These are phyloP conservation scores for Pygocentrus nattereri DNA, from an alignment of 2,797 vertebrate species.

Conservation along the genomic window DNA sequence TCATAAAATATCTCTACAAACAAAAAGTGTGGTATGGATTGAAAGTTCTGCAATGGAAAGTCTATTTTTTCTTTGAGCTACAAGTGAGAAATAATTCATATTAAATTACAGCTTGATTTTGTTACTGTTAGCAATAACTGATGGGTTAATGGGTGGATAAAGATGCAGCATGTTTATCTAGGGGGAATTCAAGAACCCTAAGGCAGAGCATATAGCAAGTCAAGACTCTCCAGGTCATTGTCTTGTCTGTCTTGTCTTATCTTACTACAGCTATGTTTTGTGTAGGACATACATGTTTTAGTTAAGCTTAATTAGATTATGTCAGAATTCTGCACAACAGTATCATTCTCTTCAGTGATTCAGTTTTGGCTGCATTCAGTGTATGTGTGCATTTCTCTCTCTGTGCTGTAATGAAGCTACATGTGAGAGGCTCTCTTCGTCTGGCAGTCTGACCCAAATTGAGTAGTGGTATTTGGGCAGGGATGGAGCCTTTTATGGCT, in stretches of 20 bases:
- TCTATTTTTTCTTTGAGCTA: background rate
- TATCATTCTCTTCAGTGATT: slow-evolving; percentile 3
- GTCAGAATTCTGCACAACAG: slow-evolving; percentile 3
- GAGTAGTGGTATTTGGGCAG: slow-evolving; percentile 42
- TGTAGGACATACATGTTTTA: background rate
- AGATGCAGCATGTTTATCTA: background rate
- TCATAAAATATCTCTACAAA: no score
- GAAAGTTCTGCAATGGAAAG: background rate
- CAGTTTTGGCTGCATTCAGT: background rate
- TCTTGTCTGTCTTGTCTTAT: background rate
- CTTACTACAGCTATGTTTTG: background rate
- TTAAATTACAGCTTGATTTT: background rate
- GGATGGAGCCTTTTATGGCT: slow-evolving; percentile 71
- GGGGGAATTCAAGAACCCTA: background rate
- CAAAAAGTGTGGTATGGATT: no score
- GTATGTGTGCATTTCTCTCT: background rate
- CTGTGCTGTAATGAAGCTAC: background rate
- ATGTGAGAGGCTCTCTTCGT: slow-evolving; percentile 9
- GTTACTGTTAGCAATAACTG: background rate
- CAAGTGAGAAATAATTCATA: background rate
- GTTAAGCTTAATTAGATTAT: background rate
- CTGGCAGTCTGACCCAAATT: slow-evolving; percentile 48
- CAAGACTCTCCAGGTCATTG: background rate
- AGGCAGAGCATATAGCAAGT: background rate
- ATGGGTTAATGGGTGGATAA: background rate